Evolutionary conservation across 2,888 invertebrate genomes (phyloP).

Genomic region (Netelia melanura): DNA sequence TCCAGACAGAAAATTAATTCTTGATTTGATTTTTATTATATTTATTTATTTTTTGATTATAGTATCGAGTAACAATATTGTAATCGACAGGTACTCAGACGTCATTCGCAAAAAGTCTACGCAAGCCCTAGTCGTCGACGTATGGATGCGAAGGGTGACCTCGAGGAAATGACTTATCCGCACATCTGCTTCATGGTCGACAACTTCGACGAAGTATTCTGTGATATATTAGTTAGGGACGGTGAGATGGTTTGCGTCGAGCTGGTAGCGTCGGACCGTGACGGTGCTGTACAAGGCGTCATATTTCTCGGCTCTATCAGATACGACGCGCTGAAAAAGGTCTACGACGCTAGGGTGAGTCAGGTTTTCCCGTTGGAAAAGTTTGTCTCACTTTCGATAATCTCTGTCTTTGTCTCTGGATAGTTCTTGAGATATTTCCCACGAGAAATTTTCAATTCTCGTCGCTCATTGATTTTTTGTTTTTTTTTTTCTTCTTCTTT

Average conservation of each 20-base stretch:
- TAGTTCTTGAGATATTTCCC: conserved; percentile 23
- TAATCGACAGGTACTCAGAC: conserved; percentile 79
- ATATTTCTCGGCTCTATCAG: conserved; percentile 99
- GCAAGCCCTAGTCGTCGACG: conserved; percentile 98
- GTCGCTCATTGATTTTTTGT: neutral
- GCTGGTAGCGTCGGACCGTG: conserved; percentile 96
- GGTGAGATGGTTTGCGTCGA: conserved; percentile 99
- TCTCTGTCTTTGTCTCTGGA: neutral
- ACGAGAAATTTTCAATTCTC: conserved; percentile 17
- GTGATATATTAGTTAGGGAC: conserved; percentile 98
- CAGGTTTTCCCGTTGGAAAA: conserved; percentile 5
- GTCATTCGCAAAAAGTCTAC: conserved; percentile 91
- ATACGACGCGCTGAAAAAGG: conserved; percentile 98
- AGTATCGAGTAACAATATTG: neutral
- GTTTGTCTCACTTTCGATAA: conserved; percentile 35
- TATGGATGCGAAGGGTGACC: conserved; percentile 99
- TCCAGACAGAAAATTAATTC: neutral
- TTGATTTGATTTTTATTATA: too few species aligned
- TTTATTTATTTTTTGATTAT: neutral
- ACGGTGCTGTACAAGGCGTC: conserved; percentile 94
- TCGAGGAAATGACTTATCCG: conserved; percentile 99
- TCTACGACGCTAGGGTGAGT: conserved; percentile 97
- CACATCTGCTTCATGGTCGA: conserved; percentile 99
- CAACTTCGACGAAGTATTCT: conserved; percentile 99
- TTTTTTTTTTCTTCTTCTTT: neutral